Evolutionary conservation across 2,888 invertebrate genomes (phyloP).

Genomic region (Lysandra coridon): DNA sequence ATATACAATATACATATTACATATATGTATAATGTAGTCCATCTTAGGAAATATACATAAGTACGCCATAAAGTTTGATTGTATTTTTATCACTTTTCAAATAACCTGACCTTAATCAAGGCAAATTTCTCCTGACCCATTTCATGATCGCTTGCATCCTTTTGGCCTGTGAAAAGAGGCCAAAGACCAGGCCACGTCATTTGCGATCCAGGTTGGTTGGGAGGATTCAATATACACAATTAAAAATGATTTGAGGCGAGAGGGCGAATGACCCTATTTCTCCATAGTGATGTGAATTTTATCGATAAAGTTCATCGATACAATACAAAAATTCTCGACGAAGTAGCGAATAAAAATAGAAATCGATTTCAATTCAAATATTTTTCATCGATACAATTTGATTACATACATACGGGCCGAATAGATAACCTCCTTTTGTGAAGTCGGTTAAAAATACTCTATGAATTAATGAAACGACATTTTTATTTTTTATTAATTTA

Average conservation of each 20-base stretch:
- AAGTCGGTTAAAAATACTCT: no score
- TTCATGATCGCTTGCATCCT: constrained; percentile 57
- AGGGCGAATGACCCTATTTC: constrained; percentile 74
- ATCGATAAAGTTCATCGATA: constrained; percentile 38
- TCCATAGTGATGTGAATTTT: constrained; percentile 54
- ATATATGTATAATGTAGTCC: no score
- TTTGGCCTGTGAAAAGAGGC: constrained; percentile 55
- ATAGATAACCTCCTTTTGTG: no score
- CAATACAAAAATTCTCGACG: neutral
- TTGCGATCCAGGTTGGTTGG: constrained; percentile 58
- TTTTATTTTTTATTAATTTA: neutral
- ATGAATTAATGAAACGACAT: neutral
- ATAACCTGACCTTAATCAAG: constrained; percentile 61
- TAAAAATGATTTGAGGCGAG: constrained; percentile 75
- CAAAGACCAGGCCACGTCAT: constrained; percentile 54
- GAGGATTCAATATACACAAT: constrained; percentile 74
- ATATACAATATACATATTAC: no score
- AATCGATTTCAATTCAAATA: neutral
- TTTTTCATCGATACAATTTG: neutral
- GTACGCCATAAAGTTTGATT: neutral
- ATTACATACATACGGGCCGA: no score
- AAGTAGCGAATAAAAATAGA: neutral
- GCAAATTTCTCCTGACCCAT: constrained; percentile 66
- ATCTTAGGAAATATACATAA: no score
- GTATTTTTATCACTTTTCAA: constrained; percentile 10